These are phyloP conservation scores for Clistopyga incitator DNA, from an alignment of 2,888 invertebrate species.

Conservation along the genomic window DNA sequence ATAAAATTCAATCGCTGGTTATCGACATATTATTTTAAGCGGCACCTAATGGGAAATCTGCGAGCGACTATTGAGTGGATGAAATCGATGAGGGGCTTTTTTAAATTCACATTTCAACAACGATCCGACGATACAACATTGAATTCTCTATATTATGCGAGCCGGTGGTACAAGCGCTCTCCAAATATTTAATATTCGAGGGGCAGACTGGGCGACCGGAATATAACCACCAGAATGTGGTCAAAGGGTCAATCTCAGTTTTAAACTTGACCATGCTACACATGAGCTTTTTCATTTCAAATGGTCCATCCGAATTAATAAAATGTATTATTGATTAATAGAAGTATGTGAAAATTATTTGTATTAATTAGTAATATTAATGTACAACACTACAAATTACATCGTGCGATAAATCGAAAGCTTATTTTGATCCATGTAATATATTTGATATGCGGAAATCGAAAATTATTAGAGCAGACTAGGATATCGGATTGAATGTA, in stretches of 20 bases:
- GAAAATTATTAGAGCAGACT: too few relatives aligned
- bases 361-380: not conserved
- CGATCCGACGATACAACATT: not conserved
- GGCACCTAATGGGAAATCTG: not conserved
- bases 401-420: not conserved
- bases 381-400: not conserved
- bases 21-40: not conserved
- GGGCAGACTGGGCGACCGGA: not conserved
- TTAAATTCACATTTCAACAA: constrained; percentile 10
- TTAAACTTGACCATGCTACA: constrained; percentile 1
- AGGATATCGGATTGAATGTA: not conserved
- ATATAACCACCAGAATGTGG: not conserved
- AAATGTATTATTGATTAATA: not conserved
- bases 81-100: not conserved
- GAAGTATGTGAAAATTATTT: not conserved
- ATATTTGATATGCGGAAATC: too few relatives aligned
- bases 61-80: not conserved
- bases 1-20: too few relatives aligned
- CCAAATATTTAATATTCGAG: constrained; percentile 27
- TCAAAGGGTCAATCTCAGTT: constrained; percentile 4
- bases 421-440: not conserved
- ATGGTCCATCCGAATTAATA: not conserved
- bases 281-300: not conserved
- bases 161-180: constrained; percentile 7
- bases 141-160: constrained; percentile 12